These are phyloP conservation scores for Chaenodraco wilsoni DNA, from an alignment of 2,797 vertebrate species.

Conservation along the genomic window DNA sequence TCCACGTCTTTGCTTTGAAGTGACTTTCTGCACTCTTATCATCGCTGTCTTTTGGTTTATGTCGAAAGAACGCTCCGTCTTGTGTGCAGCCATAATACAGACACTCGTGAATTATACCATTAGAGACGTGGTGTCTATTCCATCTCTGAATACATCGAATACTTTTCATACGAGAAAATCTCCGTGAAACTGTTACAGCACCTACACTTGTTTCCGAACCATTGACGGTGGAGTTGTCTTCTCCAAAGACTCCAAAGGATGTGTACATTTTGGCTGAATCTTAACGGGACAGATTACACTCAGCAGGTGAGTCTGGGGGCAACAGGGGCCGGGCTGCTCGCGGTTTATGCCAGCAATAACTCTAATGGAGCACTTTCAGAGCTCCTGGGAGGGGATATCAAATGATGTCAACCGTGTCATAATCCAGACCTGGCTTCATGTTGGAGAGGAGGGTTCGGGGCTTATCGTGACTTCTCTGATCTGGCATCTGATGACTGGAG, in stretches of 20 bases:
- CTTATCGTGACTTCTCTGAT: constrained; percentile 39
- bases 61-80: constrained; percentile 36
- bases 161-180: constrained; percentile 7
- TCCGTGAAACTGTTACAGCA: no score
- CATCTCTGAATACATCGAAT: constrained; percentile 16
- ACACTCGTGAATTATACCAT: constrained; percentile 51
- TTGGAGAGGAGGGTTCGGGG: constrained; percentile 8
- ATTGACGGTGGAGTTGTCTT: not conserved
- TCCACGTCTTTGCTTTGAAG: constrained; percentile 53
- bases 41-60: constrained; percentile 52
- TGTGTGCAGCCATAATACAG: constrained; percentile 51
- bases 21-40: constrained; percentile 38
- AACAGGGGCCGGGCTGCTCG: constrained; percentile 65
- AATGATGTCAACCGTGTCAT: constrained; percentile 75
- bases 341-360: constrained; percentile 67
- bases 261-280: constrained; percentile 63
- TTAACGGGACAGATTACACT: constrained; percentile 68
- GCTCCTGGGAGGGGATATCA: constrained; percentile 77
- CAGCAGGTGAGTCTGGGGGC: constrained; percentile 78
- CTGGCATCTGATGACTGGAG: constrained; percentile 48
- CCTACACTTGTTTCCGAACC: not conserved
- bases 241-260: constrained; percentile 37
- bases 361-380: constrained; percentile 79
- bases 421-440: constrained; percentile 63
- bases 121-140: constrained; percentile 32